Evolutionary conservation across 2,888 invertebrate genomes (phyloP).

Genomic region (Chymomyza amoena): DNA sequence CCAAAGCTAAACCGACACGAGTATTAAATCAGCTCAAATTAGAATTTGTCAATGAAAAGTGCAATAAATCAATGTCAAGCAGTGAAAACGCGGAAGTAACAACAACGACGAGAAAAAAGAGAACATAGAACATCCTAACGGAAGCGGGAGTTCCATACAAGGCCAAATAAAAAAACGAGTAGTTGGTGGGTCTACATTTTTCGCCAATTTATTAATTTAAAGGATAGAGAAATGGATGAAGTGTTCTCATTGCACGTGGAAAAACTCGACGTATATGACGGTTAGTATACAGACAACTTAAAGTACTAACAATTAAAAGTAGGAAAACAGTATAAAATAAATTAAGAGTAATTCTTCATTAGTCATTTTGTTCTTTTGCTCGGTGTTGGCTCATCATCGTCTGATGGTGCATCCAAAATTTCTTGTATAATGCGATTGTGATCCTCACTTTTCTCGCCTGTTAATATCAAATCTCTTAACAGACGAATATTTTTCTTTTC

Average conservation of each 20-base stretch:
- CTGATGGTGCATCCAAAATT: slow-evolving; percentile 62
- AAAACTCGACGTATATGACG: slow-evolving; percentile 76
- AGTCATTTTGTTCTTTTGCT: slow-evolving; percentile 47
- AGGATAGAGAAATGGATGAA: slow-evolving; percentile 73
- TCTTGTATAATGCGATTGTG: slow-evolving; percentile 64
- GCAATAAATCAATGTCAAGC: slow-evolving; percentile 60
- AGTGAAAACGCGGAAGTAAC: slow-evolving; percentile 47
- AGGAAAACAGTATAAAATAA: slow-evolving; percentile 60
- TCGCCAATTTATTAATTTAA: not conserved
- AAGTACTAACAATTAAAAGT: slow-evolving; percentile 34
- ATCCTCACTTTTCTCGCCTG: slow-evolving; percentile 58
- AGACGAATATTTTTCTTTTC: slow-evolving; percentile 65
- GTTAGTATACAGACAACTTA: slow-evolving; percentile 50
- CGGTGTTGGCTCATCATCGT: slow-evolving; percentile 46
- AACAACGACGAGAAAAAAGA: slow-evolving; percentile 40
- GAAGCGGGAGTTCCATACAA: slow-evolving; percentile 30
- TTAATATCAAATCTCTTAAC: slow-evolving; percentile 66
- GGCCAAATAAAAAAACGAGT: not conserved
- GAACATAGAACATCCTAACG: slow-evolving; percentile 24
- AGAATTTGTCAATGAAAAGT: slow-evolving; percentile 35
- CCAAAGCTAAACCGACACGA: not conserved
- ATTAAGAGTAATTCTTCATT: slow-evolving; percentile 58
- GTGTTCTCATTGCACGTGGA: slow-evolving; percentile 77
- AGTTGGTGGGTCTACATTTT: not conserved
- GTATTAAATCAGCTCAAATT: slow-evolving; percentile 2